Percentiles rank a stretch among this genome's conserved stretches.
These are phyloP conservation scores for Chymomyza procnemis DNA, from an alignment of 2,888 invertebrate genomes.

Conservation along the genomic window DNA sequence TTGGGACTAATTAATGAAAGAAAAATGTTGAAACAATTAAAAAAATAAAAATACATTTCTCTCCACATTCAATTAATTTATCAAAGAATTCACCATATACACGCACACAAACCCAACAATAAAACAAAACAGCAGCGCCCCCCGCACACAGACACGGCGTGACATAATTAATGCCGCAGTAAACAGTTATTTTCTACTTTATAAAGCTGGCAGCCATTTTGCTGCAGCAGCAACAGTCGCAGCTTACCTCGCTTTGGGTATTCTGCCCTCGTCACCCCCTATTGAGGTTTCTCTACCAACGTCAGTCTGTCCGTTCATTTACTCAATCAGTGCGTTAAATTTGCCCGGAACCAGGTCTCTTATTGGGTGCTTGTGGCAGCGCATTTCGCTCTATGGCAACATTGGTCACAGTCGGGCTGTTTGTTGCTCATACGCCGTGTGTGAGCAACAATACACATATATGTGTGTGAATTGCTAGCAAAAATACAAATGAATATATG, in stretches of 20 bases:
- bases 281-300: neutral
- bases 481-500: neutral
- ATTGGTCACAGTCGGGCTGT: neutral
- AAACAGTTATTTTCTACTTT: slow-evolving; percentile 45
- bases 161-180: slow-evolving; percentile 50
- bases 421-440: slow-evolving; percentile 49
- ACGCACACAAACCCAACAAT: neutral
- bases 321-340: slow-evolving; percentile 57
- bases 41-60: too few species aligned
- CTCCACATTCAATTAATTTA: slow-evolving; percentile 10
- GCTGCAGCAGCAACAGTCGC: neutral
- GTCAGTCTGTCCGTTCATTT: slow-evolving; percentile 29
- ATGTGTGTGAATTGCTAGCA: neutral
- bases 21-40: too few species aligned
- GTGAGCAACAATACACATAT: slow-evolving; percentile 3
- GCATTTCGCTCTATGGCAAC: neutral
- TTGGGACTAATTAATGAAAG: too few species aligned
- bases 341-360: slow-evolving; percentile 1
- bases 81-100: neutral
- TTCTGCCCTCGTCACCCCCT: neutral
- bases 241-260: too few species aligned
- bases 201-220: neutral
- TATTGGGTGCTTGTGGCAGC: neutral
- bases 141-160: neutral
- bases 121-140: slow-evolving; percentile 3